Evolutionary conservation across 1,140 invertebrate species (phyloP).

Genomic region (Harlomillsia oculata): DNA sequence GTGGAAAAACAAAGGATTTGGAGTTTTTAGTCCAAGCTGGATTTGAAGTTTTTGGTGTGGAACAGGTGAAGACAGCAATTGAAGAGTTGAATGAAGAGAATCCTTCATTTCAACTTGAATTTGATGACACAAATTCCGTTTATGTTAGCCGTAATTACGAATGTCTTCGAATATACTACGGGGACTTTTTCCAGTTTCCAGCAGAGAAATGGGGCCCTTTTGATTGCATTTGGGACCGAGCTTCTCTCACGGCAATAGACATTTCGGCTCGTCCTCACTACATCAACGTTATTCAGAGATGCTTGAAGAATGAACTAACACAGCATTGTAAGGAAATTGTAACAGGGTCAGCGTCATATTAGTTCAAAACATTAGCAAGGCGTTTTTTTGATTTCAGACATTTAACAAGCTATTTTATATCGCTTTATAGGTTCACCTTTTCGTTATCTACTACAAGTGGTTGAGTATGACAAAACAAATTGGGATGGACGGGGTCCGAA

Average conservation of each 20-base stretch:
- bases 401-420: not conserved
- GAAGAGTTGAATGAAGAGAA: slow-evolving; percentile 24
- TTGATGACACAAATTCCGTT: slow-evolving; percentile 7
- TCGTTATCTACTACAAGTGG: slow-evolving; percentile 26
- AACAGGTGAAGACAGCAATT: slow-evolving; percentile 25
- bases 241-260: slow-evolving; percentile 33
- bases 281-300: slow-evolving; percentile 16
- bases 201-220: slow-evolving; percentile 31
- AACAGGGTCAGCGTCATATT: not conserved
- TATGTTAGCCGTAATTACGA: slow-evolving; percentile 21
- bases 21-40: not conserved
- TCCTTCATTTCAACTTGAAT: slow-evolving; percentile 12
- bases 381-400: not conserved
- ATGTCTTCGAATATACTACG: slow-evolving; percentile 32
- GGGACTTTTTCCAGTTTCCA: slow-evolving; percentile 32
- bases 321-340: not conserved
- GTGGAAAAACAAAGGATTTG: slow-evolving; percentile 18
- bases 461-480: slow-evolving; percentile 31
- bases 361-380: not conserved
- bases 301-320: not conserved
- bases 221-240: slow-evolving; percentile 35
- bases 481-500: slow-evolving; percentile 24
- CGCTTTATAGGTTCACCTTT: slow-evolving; percentile 4
- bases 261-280: slow-evolving; percentile 19
- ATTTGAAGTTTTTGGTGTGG: slow-evolving; percentile 32